Conservation (phyloP, 1,140 invertebrate genomes). For the Aphidius ervi region DNA sequence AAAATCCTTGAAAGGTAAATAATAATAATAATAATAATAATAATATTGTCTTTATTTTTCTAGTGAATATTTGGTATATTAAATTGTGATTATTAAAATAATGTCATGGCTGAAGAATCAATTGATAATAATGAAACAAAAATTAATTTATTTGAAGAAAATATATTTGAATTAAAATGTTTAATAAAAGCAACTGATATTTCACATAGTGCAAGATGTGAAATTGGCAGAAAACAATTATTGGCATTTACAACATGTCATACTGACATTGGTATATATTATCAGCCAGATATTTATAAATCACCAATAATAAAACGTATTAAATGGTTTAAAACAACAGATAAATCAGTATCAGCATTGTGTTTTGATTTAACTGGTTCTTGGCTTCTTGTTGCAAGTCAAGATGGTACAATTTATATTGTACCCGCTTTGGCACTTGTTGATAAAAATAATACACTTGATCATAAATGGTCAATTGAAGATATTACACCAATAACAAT, state of each 20-base stretch:
- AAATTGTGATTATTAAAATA: no score
- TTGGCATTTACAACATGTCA: conserved; percentile 43
- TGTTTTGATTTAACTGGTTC: conserved; percentile 68
- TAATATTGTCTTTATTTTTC: no score
- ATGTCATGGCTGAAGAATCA: conserved; percentile 23
- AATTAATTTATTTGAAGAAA: conserved; percentile 31
- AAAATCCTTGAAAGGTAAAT: no score
- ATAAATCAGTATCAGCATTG: conserved; percentile 60
- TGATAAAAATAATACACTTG: conserved; percentile 52
- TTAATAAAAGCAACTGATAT: conserved; percentile 48
- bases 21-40: no score
- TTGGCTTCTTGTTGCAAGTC: conserved; percentile 64
- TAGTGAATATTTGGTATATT: no score
- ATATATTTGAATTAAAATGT: conserved; percentile 46
- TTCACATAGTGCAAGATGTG: conserved; percentile 39
- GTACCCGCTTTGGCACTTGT: conserved; percentile 59
- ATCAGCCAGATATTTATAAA: conserved; percentile 34
- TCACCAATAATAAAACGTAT: conserved; percentile 62
- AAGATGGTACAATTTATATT: conserved; percentile 60
- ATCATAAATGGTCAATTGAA: conserved; percentile 59
- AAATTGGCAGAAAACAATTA: conserved; percentile 40
- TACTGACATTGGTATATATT: conserved; percentile 46
- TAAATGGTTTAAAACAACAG: conserved; percentile 62
- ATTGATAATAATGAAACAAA: conserved; percentile 21
- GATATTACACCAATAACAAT: conserved; percentile 55